Conservation (phyloP, 2,888 invertebrate species). For the Heliconius sara region DNA sequence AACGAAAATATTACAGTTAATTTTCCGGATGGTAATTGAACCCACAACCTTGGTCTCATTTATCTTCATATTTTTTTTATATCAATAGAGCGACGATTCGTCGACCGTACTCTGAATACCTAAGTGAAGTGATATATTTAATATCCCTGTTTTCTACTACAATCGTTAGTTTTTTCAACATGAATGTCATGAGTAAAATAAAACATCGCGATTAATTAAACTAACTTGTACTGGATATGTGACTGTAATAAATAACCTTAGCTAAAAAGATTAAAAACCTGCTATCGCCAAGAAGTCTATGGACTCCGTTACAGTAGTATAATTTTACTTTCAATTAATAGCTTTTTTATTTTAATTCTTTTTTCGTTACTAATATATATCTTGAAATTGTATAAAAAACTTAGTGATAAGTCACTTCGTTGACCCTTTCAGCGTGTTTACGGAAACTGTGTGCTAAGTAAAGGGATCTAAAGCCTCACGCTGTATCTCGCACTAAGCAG, state of each 20-base stretch:
- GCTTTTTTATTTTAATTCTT: too few relatives aligned
- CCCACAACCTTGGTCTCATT: too few relatives aligned
- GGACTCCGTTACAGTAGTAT: not conserved
- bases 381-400: not conserved
- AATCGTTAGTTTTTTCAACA: not conserved
- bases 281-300: not conserved
- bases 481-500: too few relatives aligned
- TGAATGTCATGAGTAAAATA: not conserved
- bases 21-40: too few relatives aligned
- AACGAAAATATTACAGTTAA: not conserved
- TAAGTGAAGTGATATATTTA: not conserved
- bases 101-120: too few relatives aligned
- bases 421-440: not conserved
- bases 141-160: not conserved
- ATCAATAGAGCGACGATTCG: too few relatives aligned
- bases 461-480: too few relatives aligned
- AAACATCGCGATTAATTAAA: not conserved
- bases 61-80: too few relatives aligned
- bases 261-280: slow-evolving; percentile 7
- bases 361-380: too few relatives aligned
- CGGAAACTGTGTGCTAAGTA: not conserved
- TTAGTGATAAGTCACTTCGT: not conserved
- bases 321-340: too few relatives aligned
- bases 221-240: slow-evolving; percentile 1
- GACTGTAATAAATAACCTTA: slow-evolving; percentile 8